These are phyloP conservation scores for Mythimna impura DNA, from an alignment of 2,888 invertebrate genomes.

Conservation along the genomic window DNA sequence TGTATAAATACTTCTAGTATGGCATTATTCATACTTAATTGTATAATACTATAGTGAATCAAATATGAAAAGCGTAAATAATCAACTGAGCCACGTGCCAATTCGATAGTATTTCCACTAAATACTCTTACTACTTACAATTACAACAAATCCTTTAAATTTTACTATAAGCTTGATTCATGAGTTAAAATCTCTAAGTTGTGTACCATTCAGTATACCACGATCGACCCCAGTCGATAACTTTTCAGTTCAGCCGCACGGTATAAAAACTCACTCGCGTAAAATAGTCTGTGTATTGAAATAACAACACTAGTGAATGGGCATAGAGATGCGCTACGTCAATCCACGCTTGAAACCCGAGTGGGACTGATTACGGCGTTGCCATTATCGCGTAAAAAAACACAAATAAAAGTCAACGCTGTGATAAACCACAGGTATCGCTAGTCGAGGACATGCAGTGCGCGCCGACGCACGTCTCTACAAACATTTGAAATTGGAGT, in stretches of 20 bases:
- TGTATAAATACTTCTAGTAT: background rate
- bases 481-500: constrained; percentile 5
- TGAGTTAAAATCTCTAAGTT: constrained; percentile 7
- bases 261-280: constrained; percentile 56
- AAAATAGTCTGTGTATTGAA: constrained; percentile 49
- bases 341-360: constrained; percentile 72
- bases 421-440: constrained; percentile 67
- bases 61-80: constrained; percentile 14
- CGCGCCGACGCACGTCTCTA: constrained; percentile 56
- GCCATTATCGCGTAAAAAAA: constrained; percentile 81
- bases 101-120: constrained; percentile 15
- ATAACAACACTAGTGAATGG: constrained; percentile 59
- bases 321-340: constrained; percentile 70
- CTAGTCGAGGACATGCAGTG: constrained; percentile 54
- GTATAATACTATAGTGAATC: background rate
- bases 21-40: background rate
- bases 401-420: constrained; percentile 75
- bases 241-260: constrained; percentile 36
- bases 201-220: constrained; percentile 52
- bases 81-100: constrained; percentile 23
- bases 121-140: constrained; percentile 23
- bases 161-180: constrained; percentile 19
- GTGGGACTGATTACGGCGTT: constrained; percentile 77
- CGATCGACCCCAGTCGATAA: constrained; percentile 35
- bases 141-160: constrained; percentile 1